A percentile compares a stretch with the other conserved stretches of the same genome.
phyloP scores from a whole-genome alignment of 2,888 invertebrate species.

The Suillia variegata region DNA sequence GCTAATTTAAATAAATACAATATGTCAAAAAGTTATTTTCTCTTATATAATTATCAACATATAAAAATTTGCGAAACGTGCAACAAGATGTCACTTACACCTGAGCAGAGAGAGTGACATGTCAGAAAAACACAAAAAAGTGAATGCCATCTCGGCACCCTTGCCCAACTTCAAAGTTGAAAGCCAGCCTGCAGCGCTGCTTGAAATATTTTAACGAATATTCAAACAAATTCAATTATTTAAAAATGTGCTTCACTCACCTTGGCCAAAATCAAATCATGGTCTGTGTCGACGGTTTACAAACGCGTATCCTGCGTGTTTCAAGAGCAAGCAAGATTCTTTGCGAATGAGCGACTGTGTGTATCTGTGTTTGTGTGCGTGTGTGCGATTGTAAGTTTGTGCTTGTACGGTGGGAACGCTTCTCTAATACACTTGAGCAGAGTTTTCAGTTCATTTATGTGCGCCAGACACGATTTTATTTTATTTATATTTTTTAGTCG shows the following conservation, averaged over 20 bases:
- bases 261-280: background rate
- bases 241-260: background rate
- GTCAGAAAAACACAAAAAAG: constrained; percentile 1
- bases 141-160: too few relatives aligned
- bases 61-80: too few relatives aligned
- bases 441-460: background rate
- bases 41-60: too few relatives aligned
- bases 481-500: background rate
- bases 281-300: background rate
- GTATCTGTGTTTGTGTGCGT: background rate
- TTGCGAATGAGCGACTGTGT: too few relatives aligned
- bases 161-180: background rate
- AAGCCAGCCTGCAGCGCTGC: too few relatives aligned
- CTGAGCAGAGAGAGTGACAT: constrained; percentile 12
- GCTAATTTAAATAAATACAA: too few relatives aligned
- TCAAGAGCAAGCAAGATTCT: background rate
- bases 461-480: background rate
- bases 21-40: too few relatives aligned
- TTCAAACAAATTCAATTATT: background rate
- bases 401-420: background rate
- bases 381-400: background rate
- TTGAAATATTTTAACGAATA: too few relatives aligned
- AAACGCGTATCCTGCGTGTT: background rate
- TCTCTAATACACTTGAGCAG: background rate
- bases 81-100: too few relatives aligned